A percentile compares a stretch with the other conserved stretches of the same genome.
These are phyloP conservation scores for Mamestra brassicae DNA, from an alignment of 2,888 invertebrate genomes.

Conservation along the genomic window DNA sequence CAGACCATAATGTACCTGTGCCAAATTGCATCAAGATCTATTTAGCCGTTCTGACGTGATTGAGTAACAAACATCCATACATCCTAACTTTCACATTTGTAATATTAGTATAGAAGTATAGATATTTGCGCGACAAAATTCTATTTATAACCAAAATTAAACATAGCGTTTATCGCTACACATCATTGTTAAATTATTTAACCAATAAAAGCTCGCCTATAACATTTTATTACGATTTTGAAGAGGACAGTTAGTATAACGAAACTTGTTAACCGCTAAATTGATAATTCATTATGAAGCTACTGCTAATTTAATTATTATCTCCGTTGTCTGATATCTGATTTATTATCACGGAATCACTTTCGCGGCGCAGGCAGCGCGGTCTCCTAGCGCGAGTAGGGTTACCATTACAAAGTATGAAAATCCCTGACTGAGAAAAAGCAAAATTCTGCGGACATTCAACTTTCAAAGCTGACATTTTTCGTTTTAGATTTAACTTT, in stretches of 20 bases:
- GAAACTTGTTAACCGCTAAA: conserved; percentile 2
- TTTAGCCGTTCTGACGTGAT: no score
- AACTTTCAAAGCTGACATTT: neutral
- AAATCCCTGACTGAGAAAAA: neutral
- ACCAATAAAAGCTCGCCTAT: neutral
- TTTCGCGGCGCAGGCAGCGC: conserved; percentile 65
- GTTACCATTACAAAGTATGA: neutral
- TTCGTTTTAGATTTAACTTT: neutral
- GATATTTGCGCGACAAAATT: neutral
- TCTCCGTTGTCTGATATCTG: conserved; percentile 66
- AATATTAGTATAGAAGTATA: no score
- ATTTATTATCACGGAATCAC: conserved; percentile 74
- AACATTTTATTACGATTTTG: conserved; percentile 17
- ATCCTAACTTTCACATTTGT: no score
- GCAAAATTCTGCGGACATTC: neutral
- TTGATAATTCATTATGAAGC: conserved; percentile 43
- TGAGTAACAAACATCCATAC: no score
- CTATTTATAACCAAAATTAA: neutral
- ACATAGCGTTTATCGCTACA: neutral
- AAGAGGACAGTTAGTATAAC: neutral
- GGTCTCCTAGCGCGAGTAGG: conserved; percentile 50
- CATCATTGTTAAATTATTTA: conserved; percentile 12
- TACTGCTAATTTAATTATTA: conserved; percentile 66
- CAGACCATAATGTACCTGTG: no score
- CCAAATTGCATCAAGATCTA: no score